A percentile compares a stretch with the other conserved stretches of the same genome.
Conservation (phyloP, 2,888 invertebrate genomes). For the Stramonita haemastoma region DNA sequence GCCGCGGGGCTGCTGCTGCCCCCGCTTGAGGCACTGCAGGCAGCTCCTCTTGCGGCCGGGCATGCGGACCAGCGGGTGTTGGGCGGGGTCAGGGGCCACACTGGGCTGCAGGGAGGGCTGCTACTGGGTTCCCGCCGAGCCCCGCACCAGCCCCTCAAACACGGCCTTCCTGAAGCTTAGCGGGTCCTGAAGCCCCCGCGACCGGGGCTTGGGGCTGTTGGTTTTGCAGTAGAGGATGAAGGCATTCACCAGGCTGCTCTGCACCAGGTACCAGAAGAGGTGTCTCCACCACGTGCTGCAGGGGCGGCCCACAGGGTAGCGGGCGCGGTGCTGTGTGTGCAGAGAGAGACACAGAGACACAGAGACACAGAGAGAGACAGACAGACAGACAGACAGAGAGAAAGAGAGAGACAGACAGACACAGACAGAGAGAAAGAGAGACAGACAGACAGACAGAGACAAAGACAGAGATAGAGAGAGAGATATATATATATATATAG, state of each 20-base stretch:
- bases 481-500: too few relatives aligned
- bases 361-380: too few relatives aligned
- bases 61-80: slow-evolving; percentile 27
- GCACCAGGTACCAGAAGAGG: slow-evolving; percentile 40
- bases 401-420: too few relatives aligned
- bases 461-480: too few relatives aligned
- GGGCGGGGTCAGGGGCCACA: background rate
- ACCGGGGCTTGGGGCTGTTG: slow-evolving; percentile 13
- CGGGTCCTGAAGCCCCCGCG: background rate
- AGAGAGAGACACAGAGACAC: too few relatives aligned
- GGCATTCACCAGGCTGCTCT: slow-evolving; percentile 38
- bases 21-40: slow-evolving; percentile 15
- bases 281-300: slow-evolving; percentile 45
- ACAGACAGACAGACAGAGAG: too few relatives aligned
- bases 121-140: slow-evolving; percentile 11
- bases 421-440: too few relatives aligned
- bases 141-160: slow-evolving; percentile 14
- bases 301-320: slow-evolving; percentile 38
- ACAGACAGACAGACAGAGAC: too few relatives aligned
- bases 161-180: slow-evolving; percentile 14
- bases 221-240: slow-evolving; percentile 38
- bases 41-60: slow-evolving; percentile 30
- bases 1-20: background rate
- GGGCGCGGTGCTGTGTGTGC: background rate
- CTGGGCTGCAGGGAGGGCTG: background rate